Evolutionary conservation across 2,797 vertebrate species (phyloP).

Genomic region (Catostomus latipinnis): DNA sequence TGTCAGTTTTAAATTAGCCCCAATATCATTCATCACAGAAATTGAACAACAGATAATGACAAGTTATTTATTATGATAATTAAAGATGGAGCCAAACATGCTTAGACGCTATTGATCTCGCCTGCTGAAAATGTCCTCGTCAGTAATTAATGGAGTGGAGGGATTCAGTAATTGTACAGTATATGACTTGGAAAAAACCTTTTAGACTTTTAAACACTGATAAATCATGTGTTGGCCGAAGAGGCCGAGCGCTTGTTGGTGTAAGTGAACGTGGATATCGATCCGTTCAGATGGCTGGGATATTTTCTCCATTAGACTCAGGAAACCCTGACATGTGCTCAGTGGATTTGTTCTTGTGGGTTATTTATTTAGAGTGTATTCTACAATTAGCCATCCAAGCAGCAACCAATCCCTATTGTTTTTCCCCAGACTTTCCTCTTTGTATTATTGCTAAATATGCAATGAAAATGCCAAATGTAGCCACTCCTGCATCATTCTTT

Average conservation of each 20-base stretch:
- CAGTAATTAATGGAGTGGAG: conserved; percentile 75
- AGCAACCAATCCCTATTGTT: no score
- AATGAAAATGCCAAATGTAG: no score
- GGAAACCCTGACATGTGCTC: no score
- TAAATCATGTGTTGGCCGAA: neutral
- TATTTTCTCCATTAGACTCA: neutral
- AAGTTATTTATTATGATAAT: conserved; percentile 81
- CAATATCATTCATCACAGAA: conserved; percentile 58
- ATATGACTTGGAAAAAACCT: conserved; percentile 67
- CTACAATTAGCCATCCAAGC: no score
- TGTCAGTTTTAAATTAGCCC: neutral
- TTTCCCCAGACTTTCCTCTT: no score
- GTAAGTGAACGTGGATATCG: conserved; percentile 2
- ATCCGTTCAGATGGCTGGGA: conserved; percentile 3
- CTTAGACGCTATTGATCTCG: conserved; percentile 72
- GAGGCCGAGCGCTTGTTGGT: neutral
- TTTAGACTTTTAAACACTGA: conserved; percentile 4
- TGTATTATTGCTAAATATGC: no score
- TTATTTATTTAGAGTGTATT: no score
- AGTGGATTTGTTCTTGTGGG: no score
- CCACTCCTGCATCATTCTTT: no score
- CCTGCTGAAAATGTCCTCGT: conserved; percentile 60
- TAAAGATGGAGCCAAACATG: conserved; percentile 73
- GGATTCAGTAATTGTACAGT: conserved; percentile 66
- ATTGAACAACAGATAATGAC: conserved; percentile 68